phyloP scores from a whole-genome alignment of 2,888 invertebrate genomes.

The Galerucella calmariensis region DNA sequence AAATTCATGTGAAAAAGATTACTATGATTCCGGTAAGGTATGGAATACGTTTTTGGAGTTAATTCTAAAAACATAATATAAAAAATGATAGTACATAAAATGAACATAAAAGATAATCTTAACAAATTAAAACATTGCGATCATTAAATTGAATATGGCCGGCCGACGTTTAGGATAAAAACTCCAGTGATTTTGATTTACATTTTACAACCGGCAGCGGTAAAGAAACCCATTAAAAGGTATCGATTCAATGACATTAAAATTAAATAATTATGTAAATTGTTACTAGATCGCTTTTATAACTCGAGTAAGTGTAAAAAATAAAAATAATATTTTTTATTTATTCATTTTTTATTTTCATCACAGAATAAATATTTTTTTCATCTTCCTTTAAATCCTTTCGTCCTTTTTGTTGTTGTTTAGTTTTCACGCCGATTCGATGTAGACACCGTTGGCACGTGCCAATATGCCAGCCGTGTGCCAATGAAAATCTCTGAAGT shows the following conservation, averaged over 20 bases:
- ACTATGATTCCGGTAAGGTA: too few species aligned
- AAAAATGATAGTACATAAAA: conserved; percentile 3
- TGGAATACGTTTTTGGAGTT: too few species aligned
- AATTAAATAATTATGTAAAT: conserved; percentile 46
- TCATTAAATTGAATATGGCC: conserved; percentile 20
- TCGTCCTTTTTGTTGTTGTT: too few species aligned
- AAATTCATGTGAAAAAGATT: too few species aligned
- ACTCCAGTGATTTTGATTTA: conserved; percentile 45
- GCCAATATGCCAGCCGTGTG: too few species aligned
- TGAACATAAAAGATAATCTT: conserved; percentile 17
- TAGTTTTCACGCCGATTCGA: too few species aligned
- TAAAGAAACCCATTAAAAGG: conserved; percentile 43
- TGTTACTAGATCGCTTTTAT: conserved; percentile 36
- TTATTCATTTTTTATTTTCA: not conserved
- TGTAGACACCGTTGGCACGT: too few species aligned
- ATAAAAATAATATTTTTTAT: too few species aligned
- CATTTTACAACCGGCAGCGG: conserved; percentile 41
- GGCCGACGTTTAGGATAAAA: conserved; percentile 34
- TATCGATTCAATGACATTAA: conserved; percentile 43
- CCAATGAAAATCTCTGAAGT: too few species aligned
- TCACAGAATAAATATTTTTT: too few species aligned
- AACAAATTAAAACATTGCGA: conserved; percentile 24
- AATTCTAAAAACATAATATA: not conserved
- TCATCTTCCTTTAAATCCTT: too few species aligned
- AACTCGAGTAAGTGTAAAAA: not conserved